Evolutionary conservation across 2,888 invertebrate species (phyloP).

Genomic region (Aelia acuminata): DNA sequence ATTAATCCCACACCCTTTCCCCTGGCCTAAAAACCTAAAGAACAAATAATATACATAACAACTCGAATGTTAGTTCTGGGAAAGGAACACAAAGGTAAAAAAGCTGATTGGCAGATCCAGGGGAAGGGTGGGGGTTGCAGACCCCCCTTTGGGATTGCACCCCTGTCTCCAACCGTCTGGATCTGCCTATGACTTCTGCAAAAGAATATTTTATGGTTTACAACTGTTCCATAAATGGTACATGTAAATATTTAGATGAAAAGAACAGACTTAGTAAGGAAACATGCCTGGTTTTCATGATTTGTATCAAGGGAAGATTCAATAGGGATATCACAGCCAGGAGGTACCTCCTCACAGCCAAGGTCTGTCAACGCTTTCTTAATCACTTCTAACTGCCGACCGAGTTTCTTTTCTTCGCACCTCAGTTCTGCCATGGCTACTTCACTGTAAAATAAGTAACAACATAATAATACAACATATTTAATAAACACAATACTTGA

Average conservation of each 20-base stretch:
- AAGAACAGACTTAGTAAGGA: background rate
- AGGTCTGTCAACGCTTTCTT: conserved; percentile 87
- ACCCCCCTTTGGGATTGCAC: no score
- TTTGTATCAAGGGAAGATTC: conserved; percentile 69
- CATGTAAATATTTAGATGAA: background rate
- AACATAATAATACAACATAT: no score
- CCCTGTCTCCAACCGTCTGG: no score
- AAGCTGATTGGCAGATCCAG: no score
- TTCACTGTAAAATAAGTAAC: conserved; percentile 64
- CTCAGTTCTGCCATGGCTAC: conserved; percentile 82
- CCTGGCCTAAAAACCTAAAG: no score
- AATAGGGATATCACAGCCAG: conserved; percentile 84
- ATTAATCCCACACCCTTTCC: no score
- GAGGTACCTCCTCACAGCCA: conserved; percentile 89
- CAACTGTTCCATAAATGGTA: background rate
- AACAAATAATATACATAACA: no score
- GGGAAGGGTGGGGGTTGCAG: no score
- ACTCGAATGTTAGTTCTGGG: no score
- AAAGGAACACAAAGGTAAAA: no score
- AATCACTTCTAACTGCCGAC: conserved; percentile 86
- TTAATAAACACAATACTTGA: no score
- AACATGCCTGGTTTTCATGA: conserved; percentile 62
- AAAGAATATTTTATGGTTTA: conserved; percentile 31
- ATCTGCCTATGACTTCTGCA: background rate
- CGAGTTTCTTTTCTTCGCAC: conserved; percentile 87